A percentile compares a stretch with the other conserved stretches of the same genome.
Conservation (phyloP, 1,140 invertebrate genomes). For the Drosophila neocordata region DNA sequence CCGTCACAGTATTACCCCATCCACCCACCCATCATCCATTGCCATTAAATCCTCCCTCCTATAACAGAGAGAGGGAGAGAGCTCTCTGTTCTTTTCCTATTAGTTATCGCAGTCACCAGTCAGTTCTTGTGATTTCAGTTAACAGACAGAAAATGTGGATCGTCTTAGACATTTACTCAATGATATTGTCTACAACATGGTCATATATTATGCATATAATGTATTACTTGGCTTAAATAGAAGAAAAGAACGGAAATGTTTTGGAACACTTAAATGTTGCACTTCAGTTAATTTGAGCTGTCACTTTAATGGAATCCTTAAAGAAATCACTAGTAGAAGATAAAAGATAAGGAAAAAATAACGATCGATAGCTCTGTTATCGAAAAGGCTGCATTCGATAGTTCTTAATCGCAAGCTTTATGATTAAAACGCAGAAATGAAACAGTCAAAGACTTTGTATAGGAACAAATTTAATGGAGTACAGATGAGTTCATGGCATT, state of each 20-base stretch:
- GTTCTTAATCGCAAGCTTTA: background rate
- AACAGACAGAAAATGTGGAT: background rate
- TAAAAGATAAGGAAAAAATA: background rate
- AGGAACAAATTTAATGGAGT: too few species aligned
- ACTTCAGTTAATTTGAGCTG: too few species aligned
- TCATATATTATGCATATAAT: too few species aligned
- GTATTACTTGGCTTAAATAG: too few species aligned
- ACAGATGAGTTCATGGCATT: background rate
- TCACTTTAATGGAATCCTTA: too few species aligned
- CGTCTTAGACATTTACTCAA: too few species aligned
- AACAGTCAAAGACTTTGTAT: background rate
- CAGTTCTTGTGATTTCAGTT: slow-evolving; percentile 2
- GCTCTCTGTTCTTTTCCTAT: slow-evolving; percentile 7
- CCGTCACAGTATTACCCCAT: background rate
- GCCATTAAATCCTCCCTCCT: background rate
- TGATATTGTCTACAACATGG: too few species aligned
- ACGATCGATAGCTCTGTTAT: background rate
- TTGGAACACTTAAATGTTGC: too few species aligned
- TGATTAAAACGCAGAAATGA: background rate
- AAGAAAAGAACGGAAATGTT: too few species aligned
- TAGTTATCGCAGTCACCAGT: slow-evolving; percentile 4
- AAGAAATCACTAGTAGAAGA: too few species aligned
- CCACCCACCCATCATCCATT: background rate
- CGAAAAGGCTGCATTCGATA: background rate
- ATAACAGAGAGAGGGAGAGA: too few species aligned